phyloP scores from a whole-genome alignment of 2,113 vertebrate genomes.

The Albula glossodonta region DNA sequence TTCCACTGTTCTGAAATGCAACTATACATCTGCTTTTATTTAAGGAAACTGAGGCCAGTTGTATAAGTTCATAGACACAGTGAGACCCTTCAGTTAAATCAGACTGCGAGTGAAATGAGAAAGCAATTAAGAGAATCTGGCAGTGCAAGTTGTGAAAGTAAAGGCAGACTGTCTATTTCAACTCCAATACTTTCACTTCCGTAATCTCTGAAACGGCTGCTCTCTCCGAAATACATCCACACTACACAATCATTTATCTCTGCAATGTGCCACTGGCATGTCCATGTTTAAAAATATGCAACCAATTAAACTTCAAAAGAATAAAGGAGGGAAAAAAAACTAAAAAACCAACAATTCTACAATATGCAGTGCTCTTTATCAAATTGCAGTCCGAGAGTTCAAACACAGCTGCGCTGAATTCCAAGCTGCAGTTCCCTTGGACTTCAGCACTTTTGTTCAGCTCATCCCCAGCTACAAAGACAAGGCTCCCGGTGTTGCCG shows the following conservation, averaged over 20 bases:
- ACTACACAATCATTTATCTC: neutral
- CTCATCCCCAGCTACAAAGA: slow-evolving; percentile 22
- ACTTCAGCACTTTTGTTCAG: slow-evolving; percentile 57
- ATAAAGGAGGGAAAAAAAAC: neutral
- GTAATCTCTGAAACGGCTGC: neutral
- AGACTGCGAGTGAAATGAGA: neutral
- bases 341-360: neutral
- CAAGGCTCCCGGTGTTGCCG: slow-evolving; percentile 13
- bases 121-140: no score
- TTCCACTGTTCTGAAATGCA: neutral
- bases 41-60: neutral
- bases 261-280: neutral
- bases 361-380: neutral
- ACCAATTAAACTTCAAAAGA: neutral
- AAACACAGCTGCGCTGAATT: slow-evolving; percentile 66
- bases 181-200: neutral
- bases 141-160: neutral
- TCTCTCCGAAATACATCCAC: neutral
- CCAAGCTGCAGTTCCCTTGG: slow-evolving; percentile 16
- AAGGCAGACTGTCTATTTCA: neutral
- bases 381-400: slow-evolving; percentile 50
- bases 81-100: neutral
- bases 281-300: neutral
- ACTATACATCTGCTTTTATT: neutral
- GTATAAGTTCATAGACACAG: neutral